Base-by-base conservation (phyloP, 2,888 invertebrate genomes). In the Eupithecia centaureata region DNA sequence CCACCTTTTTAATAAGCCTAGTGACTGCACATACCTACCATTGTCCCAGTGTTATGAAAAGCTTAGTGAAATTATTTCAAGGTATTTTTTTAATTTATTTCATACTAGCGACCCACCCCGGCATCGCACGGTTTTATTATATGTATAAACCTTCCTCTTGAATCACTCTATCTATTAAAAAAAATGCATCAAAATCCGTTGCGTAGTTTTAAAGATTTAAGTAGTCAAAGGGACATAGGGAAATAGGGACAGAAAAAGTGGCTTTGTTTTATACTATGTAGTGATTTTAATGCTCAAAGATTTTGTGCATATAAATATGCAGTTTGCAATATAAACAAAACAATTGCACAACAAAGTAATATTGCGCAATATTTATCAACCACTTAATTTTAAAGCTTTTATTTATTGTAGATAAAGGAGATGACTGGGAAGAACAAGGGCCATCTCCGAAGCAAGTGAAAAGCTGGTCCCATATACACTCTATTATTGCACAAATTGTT, bases 391-490 rank as follows among this genome's bases (percentile, higher is more conserved):
- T 8, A 30, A 5, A 18, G n/a, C 18, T 33, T 32, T 18, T 33
- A 51, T 51, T 42, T n/a, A 68, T 86, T 83, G 79, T 85, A 82
- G 94, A 86, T 61, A 91, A 92, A 65, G 84, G 84, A 27, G 94
- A 94, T 56, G 96, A 96, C 94, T 89, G 94, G 81, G 92, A 95
- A 76, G 95, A 95, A 10, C 85, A 32, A 61, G 63, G 83, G 60
- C 96, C 96, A 2, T 87, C 90, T 13, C 90, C 94, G 62, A 91
- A 93, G 68, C 93, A 95, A 64, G 85, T 94, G 30, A 82, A 85
- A 54, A 94, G 92, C 79, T 94, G 96, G 86, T 93, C 94, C 63
- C 94, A 95, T 77, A 88, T 96, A 5, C 97, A 97, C 76, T 84
- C 85, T 56, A 73, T 91, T 28, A 91, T 94, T 76, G 93, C 92